Base-by-base conservation (phyloP, 1,140 invertebrate genomes). In the Eupeodes corollae region DNA sequence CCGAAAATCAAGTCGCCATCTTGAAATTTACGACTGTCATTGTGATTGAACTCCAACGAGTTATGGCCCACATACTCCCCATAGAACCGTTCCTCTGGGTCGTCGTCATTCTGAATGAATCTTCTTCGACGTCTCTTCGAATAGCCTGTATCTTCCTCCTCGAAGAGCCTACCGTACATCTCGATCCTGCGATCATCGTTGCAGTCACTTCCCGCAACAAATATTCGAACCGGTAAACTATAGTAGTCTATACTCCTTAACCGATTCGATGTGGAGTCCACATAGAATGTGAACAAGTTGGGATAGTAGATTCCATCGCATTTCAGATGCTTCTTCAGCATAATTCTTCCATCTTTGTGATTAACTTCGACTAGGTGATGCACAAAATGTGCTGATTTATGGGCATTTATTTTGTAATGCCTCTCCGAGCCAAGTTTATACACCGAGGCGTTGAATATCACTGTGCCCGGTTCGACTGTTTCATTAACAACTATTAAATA, bases 221-320 rank as follows among this genome's bases (percentile, higher is more conserved):
- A 72, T 40, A 91, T 77, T 45, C 86, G 71, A 19, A 91, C 67
- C 0, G 87, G 87, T 38, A 89, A 62, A 52, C 86, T 88, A 56
- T 87, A 88, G 57, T 89, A 91, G 56, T 90, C 85, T 37, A 90
- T 80, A 45, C 84, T 86, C 5, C 79, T 74, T 30, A 86, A 73
- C 37, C 82, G 73, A 54, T 84, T 84, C 34, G 86, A 84, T 19
- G 82, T 84, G 13, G 86, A 89, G 58, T 91, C 88, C 47, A 91
- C 80, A 68, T 88, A 87, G 53, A 89, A 78, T 5, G 86, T 88
- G 66, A 91, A 88, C 14, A 90, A 73, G 53, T 86, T 83, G 0
- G 87, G 85, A 57, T 90, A 89, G 44, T 83, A 80, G 9, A 88
- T 73, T 26, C 84, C 85, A 50, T 88, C 80, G 68, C 88, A 91